Percentiles rank a stretch among this genome's conserved stretches.
These are phyloP conservation scores for Aphidius ervi DNA, from an alignment of 1,140 invertebrate genomes.

Conservation along the genomic window DNA sequence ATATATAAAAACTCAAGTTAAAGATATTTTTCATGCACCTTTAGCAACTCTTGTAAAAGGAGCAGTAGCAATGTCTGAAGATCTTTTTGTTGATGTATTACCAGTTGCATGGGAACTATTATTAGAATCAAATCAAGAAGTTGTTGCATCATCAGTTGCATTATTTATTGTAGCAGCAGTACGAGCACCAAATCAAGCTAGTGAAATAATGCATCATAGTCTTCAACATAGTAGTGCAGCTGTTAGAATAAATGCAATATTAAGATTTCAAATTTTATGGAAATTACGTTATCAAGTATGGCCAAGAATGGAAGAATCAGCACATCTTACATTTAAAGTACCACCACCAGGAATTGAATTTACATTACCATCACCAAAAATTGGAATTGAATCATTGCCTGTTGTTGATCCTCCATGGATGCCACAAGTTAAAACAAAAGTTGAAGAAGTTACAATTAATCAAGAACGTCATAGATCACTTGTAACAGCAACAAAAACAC, in stretches of 20 bases:
- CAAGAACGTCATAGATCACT: constrained; percentile 94
- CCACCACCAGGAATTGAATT: constrained; percentile 98
- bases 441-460: constrained; percentile 98
- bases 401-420: constrained; percentile 99
- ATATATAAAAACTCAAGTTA: constrained; percentile 80
- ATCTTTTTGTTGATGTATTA: constrained; percentile 82
- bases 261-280: constrained; percentile 94
- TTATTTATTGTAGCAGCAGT: constrained; percentile 90
- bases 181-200: constrained; percentile 80
- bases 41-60: constrained; percentile 88
- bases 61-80: constrained; percentile 82
- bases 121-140: constrained; percentile 75
- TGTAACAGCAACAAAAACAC: constrained; percentile 96
- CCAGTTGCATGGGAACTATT: constrained; percentile 92
- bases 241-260: constrained; percentile 72
- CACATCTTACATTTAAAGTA: constrained; percentile 91
- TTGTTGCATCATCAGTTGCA: constrained; percentile 76
- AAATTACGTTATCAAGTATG: constrained; percentile 97
- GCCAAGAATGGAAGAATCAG: constrained; percentile 97
- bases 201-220: constrained; percentile 82
- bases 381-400: constrained; percentile 89
- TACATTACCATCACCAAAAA: constrained; percentile 96
- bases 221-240: constrained; percentile 78
- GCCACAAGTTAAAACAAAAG: constrained; percentile 95
- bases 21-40: constrained; percentile 85